Conservation (phyloP, 2,797 vertebrate genomes). For the Gallinago solitaria region DNA sequence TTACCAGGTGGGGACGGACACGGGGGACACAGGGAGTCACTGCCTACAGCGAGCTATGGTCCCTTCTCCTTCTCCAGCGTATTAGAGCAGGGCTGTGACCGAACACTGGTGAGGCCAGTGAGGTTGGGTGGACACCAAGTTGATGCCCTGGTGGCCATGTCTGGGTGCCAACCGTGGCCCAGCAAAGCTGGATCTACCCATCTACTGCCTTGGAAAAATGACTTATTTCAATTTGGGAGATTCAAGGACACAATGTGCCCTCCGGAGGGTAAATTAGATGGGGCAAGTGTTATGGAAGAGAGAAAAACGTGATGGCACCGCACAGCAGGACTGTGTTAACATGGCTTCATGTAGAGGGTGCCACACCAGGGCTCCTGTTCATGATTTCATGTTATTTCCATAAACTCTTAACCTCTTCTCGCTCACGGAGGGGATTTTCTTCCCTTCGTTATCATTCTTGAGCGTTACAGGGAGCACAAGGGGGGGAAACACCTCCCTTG, state of each 20-base stretch:
- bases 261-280: background rate
- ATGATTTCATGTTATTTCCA: background rate
- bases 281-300: background rate
- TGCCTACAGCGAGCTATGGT: fast-evolving
- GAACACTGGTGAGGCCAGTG: too few relatives aligned
- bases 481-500: background rate
- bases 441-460: background rate
- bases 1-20: background rate
- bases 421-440: fast-evolving
- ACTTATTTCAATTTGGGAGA: background rate
- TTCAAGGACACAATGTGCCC: background rate
- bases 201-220: background rate
- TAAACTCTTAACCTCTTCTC: background rate
- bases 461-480: background rate
- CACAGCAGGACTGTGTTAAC: background rate
- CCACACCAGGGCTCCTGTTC: background rate
- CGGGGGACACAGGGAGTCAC: background rate
- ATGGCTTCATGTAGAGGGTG: background rate
- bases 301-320: fast-evolving
- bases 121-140: background rate
- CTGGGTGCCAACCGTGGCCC: background rate
- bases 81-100: fast-evolving
- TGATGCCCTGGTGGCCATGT: fast-evolving
- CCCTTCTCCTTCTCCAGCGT: background rate
- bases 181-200: background rate